Base-by-base conservation (phyloP, 1,140 invertebrate genomes). In the Bombus picipes region DNA sequence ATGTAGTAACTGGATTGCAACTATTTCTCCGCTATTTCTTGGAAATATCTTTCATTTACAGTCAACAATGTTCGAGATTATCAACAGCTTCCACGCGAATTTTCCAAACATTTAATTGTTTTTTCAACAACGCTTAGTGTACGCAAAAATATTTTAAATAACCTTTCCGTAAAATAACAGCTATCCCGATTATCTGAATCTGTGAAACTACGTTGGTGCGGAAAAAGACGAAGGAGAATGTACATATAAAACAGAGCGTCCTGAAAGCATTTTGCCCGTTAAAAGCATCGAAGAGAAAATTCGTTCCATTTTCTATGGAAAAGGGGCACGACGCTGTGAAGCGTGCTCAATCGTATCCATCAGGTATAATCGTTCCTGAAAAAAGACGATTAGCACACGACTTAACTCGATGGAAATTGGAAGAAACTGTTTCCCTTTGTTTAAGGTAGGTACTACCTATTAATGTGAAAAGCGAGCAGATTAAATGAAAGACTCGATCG, bases 241-340 rank as follows among this genome's bases (percentile, higher is more conserved):
- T 53, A 84, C 86, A 84, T 87, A 90, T 90, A 90, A 84, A 90
- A 89, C 87, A 82, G 81, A 79, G 76, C 84, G 74, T 84, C 85
- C 89, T 90, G 89, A 90, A 89, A 89, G 89, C 89, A 87, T 89
- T 90, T 89, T 84, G 81, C 80, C 89, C 89, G 88, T 90, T 90
- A 89, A 90, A 90, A 90, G 89, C 89, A 89, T 86, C 88, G 78
- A 87, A 62, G 81, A 84, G 88, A 87, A 90, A 90, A 90, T 86
- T 89, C 81, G 85, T 90, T 90, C 88, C 85, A 87, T 89, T 83
- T 89, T 89, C 81, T 62, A 74, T 53, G 81, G 85, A 90, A 90
- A 90, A 89, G 84, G 85, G 76, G 84, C 76, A 34, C 37, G 41
- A 34, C 57, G 59, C 80, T 73, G 77, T 77, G 76, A 86, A 83